Percentiles rank a stretch among this genome's conserved stretches.
Conservation (phyloP, 2,113 vertebrate genomes). For the Archocentrus centrarchus region DNA sequence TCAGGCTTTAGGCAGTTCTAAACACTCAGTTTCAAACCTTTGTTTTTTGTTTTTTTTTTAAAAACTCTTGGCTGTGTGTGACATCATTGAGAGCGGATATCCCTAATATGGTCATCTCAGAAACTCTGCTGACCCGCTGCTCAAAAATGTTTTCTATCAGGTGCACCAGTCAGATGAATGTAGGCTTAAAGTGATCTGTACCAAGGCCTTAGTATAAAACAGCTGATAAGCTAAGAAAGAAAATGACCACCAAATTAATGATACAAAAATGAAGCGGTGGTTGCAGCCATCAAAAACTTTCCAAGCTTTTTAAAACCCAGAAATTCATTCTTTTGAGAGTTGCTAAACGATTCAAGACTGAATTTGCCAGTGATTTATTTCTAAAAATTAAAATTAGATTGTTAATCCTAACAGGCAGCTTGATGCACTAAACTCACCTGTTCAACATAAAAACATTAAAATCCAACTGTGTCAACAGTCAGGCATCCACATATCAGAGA, state of each 20-base stretch:
- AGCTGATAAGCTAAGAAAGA: background rate
- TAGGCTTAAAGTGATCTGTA: background rate
- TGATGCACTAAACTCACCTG: background rate
- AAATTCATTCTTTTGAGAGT: no score
- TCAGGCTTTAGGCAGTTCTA: no score
- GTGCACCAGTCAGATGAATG: background rate
- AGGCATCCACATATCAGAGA: constrained; percentile 13
- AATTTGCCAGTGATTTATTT: no score
- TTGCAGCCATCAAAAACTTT: background rate
- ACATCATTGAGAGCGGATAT: no score
- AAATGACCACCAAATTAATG: background rate
- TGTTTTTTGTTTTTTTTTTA: no score
- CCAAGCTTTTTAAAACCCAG: background rate
- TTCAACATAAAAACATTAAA: background rate
- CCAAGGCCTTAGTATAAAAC: background rate
- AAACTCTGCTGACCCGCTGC: background rate
- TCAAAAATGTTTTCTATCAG: background rate
- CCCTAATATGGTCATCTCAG: background rate
- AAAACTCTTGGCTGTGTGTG: no score
- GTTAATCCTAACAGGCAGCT: no score
- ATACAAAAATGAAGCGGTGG: background rate
- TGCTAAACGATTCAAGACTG: no score
- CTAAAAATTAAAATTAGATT: no score
- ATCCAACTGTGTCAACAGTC: background rate
- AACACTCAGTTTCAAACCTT: no score